Base-by-base conservation (phyloP, 2,888 invertebrate species). In the Orthosia gothica region DNA sequence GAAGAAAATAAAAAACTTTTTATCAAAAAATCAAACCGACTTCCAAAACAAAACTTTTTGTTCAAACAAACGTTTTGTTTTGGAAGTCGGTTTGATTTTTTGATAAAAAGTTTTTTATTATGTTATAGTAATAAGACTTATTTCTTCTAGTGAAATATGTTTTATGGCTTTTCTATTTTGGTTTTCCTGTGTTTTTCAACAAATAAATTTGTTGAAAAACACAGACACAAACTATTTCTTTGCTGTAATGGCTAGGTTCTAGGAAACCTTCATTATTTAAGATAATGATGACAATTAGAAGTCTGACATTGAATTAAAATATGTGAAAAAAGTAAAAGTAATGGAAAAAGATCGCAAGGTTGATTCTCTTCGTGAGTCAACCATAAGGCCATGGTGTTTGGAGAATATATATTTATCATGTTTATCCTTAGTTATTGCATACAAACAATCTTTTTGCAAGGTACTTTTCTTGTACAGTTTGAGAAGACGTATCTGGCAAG, bases 201-300 rank as follows among this genome's bases (percentile, higher is more conserved):
- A 23, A 20, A 32, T 64, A 12, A 65, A 61, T 32, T 65, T 5
- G 32, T n/a, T n/a, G n/a, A n/a, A n/a, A n/a, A n/a, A n/a, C n/a
- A n/a, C n/a, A n/a, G n/a, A n/a, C n/a, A n/a, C n/a, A n/a, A n/a
- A n/a, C 64, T 20, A n/a, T 76, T 69, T 50, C 5, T 63, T 69
- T n/a, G 59, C 3, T 58, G 62, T 15, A 72, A 26, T 50, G 13
- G 15, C 23, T 66, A 59, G 23, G n/a, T 59, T 57, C 55, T 67
- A 61, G 63, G 54, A 69, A 81, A 73, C 47, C 32, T 40, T 18
- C 0, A 61, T 32, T 58, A 47, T 74, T 71, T 23, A 20, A 74
- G 57, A 20, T 82, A 78, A 81, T 82, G 47, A 40, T 62, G 32
- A n/a, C 65, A 81, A 78, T 77, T 74, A 74, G 82, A 67, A 70